Percentiles rank a stretch among this genome's conserved stretches.
phyloP scores from a whole-genome alignment of 2,113 vertebrate species.

The Piliocolobus tephrosceles region DNA sequence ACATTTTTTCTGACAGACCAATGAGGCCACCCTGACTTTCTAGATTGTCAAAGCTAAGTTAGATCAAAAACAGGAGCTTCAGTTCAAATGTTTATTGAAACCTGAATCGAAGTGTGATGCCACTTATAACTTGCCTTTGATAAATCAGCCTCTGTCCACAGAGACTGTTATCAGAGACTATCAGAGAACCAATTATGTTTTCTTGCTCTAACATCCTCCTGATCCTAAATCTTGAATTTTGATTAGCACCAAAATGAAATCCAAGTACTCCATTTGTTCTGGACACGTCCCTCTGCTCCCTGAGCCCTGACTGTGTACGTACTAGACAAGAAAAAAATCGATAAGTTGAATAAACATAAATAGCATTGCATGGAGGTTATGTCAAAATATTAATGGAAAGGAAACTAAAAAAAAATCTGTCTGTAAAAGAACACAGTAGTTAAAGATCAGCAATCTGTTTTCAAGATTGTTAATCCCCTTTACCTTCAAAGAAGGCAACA shows the following conservation, averaged over 20 bases:
- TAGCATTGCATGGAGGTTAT: neutral
- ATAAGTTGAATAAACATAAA: neutral
- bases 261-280: neutral
- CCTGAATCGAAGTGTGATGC: neutral
- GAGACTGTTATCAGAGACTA: neutral
- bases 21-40: neutral
- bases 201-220: neutral
- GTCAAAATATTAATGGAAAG: neutral
- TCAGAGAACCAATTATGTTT: neutral
- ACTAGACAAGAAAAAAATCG: neutral
- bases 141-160: neutral
- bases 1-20: neutral
- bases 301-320: neutral
- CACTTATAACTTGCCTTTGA: neutral
- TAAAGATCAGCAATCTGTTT: neutral
- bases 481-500: neutral
- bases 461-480: neutral
- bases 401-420: neutral
- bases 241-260: neutral
- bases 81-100: accelerated
- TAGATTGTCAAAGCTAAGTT: neutral
- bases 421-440: neutral
- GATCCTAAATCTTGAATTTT: neutral
- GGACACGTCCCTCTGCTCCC: neutral
- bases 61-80: neutral